Evolutionary conservation across 2,888 invertebrate species (phyloP).

Genomic region (Phortica okadai): DNA sequence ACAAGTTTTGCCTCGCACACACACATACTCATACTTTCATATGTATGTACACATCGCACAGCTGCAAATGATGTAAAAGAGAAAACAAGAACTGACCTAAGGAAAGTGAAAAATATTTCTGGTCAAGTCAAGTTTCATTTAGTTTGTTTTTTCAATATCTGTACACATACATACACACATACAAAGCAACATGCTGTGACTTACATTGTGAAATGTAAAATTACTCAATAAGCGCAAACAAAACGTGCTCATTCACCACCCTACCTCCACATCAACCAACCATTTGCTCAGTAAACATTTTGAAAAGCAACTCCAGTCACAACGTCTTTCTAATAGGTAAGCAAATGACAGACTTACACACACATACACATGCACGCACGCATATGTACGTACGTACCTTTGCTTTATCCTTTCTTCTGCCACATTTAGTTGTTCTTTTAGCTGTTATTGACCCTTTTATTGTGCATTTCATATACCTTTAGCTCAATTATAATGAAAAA

Average conservation of each 20-base stretch:
- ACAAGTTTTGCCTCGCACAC: background rate
- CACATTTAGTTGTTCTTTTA: no score
- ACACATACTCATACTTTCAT: background rate
- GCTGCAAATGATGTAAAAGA: background rate
- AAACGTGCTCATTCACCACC: no score
- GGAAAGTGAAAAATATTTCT: background rate
- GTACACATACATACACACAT: background rate
- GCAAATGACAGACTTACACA: background rate
- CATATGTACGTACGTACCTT: background rate
- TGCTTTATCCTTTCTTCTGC: no score
- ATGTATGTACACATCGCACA: background rate
- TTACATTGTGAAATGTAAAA: no score
- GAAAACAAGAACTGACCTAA: background rate
- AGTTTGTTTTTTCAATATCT: no score
- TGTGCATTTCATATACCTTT: background rate
- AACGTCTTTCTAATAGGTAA: no score
- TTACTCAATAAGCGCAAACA: no score
- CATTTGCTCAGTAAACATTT: no score
- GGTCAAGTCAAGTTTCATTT: background rate
- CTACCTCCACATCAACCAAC: no score
- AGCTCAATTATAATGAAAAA: background rate
- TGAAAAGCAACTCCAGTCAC: no score
- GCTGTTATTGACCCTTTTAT: no score
- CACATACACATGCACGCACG: background rate
- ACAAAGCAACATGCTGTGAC: background rate